These are phyloP conservation scores for Syrphus vitripennis DNA, from an alignment of 2,888 invertebrate genomes.

Conservation along the genomic window DNA sequence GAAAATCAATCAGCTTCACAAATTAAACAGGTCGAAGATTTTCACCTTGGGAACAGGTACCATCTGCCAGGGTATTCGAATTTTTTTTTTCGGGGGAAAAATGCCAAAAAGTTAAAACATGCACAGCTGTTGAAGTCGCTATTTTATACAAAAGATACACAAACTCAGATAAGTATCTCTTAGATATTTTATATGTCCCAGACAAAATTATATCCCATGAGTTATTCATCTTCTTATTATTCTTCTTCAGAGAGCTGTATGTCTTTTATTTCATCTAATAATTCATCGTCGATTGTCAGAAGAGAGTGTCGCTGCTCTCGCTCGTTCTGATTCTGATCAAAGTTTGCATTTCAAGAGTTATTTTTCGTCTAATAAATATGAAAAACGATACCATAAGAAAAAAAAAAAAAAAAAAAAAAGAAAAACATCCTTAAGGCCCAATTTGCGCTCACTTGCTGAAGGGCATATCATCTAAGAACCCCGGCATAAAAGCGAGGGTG, in stretches of 20 bases:
- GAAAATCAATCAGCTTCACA: constrained; percentile 20
- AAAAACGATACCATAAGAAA: constrained; percentile 30
- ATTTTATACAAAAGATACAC: background rate
- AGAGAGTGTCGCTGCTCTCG: constrained; percentile 1
- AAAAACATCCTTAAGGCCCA: constrained; percentile 42
- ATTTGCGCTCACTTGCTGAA: background rate
- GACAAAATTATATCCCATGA: constrained; percentile 24
- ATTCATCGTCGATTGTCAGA: constrained; percentile 36
- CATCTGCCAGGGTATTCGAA: background rate
- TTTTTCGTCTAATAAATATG: constrained; percentile 54
- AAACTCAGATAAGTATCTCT: background rate
- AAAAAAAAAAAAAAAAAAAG: constrained; percentile 12
- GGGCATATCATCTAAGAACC: background rate
- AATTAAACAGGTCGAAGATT: constrained; percentile 2
- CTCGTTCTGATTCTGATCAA: background rate
- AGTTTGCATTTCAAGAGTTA: constrained; percentile 34
- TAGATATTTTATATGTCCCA: background rate
- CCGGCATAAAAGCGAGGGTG: background rate
- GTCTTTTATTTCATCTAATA: constrained; percentile 40
- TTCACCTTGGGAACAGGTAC: background rate
- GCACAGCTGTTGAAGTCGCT: background rate
- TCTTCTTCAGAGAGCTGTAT: background rate
- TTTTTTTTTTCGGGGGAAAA: background rate
- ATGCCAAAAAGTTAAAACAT: background rate
- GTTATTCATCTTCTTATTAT: constrained; percentile 15